A percentile compares a stretch with the other conserved stretches of the same genome.
Evolutionary conservation across 2,797 vertebrate genomes (phyloP).

Genomic region (Dallia pectoralis): DNA sequence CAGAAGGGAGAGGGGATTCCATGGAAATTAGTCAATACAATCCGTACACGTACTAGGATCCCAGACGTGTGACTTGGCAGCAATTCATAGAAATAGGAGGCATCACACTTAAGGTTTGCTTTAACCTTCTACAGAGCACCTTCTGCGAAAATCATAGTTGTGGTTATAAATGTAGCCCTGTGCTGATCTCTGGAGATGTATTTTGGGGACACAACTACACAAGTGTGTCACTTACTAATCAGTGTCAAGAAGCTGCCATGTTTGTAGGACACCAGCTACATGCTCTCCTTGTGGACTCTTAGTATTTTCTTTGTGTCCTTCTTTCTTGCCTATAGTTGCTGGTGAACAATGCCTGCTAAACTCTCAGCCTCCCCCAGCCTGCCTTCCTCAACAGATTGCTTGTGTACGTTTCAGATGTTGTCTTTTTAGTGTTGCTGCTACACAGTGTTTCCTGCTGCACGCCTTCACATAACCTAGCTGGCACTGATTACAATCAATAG

Average conservation of each 20-base stretch:
- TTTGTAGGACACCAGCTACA: slow-evolving; percentile 10
- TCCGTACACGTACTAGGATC: too few relatives aligned
- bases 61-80: too few relatives aligned
- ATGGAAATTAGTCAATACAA: not conserved
- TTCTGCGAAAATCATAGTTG: slow-evolving; percentile 47
- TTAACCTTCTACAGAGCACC: slow-evolving; percentile 46
- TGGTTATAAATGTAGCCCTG: slow-evolving; percentile 53
- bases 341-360: not conserved
- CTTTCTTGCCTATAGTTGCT: not conserved
- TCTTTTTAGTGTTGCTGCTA: slow-evolving; percentile 2
- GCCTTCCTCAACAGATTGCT: not conserved
- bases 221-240: slow-evolving; percentile 62
- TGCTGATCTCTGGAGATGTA: slow-evolving; percentile 49
- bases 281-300: not conserved
- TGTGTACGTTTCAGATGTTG: slow-evolving; percentile 20
- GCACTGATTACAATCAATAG: not conserved
- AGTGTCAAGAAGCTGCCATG: slow-evolving; percentile 48
- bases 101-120: not conserved
- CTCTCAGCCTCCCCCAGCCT: not conserved
- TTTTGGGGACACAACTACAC: slow-evolving; percentile 41
- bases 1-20: not conserved
- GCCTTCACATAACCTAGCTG: not conserved
- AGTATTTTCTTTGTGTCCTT: not conserved
- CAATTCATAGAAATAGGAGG: too few relatives aligned
- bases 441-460: not conserved